phyloP scores from a whole-genome alignment of 2,113 vertebrate species.

The Sigmodon hispidus region DNA sequence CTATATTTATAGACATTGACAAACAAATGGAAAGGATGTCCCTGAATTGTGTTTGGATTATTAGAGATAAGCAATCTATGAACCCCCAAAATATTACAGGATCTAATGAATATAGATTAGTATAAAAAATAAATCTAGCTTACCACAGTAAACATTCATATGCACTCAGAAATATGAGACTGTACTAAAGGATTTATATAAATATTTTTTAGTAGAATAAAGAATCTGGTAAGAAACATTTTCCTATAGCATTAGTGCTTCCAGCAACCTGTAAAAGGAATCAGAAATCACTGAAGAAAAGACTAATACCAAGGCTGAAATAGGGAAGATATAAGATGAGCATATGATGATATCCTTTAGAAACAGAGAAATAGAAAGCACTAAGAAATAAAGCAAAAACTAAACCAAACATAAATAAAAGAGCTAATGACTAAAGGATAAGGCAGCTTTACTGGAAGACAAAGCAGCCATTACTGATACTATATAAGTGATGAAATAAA shows the following conservation, averaged over 20 bases:
- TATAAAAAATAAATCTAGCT: neutral
- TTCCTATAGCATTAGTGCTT: rapidly evolving
- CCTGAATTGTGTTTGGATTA: neutral
- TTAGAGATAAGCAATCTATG: neutral
- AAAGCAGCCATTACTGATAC: neutral
- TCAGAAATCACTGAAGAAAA: neutral
- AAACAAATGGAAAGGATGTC: neutral
- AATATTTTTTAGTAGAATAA: neutral
- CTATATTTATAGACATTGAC: neutral
- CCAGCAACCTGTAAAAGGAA: neutral
- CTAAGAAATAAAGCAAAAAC: neutral
- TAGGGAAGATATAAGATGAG: neutral
- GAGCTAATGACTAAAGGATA: neutral
- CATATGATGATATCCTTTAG: neutral
- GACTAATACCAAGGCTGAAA: neutral
- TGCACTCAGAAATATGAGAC: rapidly evolving
- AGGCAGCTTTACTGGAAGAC: neutral
- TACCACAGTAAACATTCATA: neutral
- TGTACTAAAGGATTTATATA: neutral
- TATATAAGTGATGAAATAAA: neutral
- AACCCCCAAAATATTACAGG: neutral
- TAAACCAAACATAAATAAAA: neutral
- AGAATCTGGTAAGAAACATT: neutral
- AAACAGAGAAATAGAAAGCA: neutral
- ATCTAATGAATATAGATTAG: neutral